Percentiles rank a stretch among this genome's conserved stretches.
phyloP scores from a whole-genome alignment of 2,888 invertebrate genomes.

The Eristalinus aeneus region DNA sequence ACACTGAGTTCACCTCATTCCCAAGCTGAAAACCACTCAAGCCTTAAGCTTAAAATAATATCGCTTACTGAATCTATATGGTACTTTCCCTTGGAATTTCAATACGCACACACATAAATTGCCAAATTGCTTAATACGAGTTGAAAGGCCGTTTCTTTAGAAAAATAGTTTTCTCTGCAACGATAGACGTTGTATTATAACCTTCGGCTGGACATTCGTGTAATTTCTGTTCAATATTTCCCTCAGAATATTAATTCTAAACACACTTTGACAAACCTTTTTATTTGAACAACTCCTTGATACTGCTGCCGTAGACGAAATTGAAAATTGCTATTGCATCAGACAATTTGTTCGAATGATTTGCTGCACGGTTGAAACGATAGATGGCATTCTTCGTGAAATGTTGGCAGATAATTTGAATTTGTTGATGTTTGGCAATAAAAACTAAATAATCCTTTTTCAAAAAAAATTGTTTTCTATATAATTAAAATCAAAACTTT shows the following conservation, averaged over 20 bases:
- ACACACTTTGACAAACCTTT: slow-evolving; percentile 20
- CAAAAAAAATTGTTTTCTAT: no score
- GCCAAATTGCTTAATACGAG: background rate
- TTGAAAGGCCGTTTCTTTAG: background rate
- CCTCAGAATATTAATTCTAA: slow-evolving; percentile 25
- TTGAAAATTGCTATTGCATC: slow-evolving; percentile 59
- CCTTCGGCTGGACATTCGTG: background rate
- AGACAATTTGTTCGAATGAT: slow-evolving; percentile 68
- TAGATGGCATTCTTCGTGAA: slow-evolving; percentile 42
- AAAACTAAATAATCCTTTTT: no score
- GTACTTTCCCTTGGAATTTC: background rate
- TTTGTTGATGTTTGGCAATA: background rate
- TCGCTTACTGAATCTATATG: background rate
- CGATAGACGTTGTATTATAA: background rate
- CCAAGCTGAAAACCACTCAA: background rate
- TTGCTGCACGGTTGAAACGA: background rate
- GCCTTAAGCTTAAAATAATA: background rate
- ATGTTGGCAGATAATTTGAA: background rate
- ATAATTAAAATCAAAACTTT: no score
- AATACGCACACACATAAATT: background rate
- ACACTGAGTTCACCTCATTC: background rate
- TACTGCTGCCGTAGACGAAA: slow-evolving; percentile 26
- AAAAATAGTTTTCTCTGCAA: background rate
- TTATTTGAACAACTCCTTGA: slow-evolving; percentile 47
- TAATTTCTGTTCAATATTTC: slow-evolving; percentile 6